A percentile compares a stretch with the other conserved stretches of the same genome.
phyloP scores from a whole-genome alignment of 2,888 invertebrate species.

The Andrena haemorrhoa region DNA sequence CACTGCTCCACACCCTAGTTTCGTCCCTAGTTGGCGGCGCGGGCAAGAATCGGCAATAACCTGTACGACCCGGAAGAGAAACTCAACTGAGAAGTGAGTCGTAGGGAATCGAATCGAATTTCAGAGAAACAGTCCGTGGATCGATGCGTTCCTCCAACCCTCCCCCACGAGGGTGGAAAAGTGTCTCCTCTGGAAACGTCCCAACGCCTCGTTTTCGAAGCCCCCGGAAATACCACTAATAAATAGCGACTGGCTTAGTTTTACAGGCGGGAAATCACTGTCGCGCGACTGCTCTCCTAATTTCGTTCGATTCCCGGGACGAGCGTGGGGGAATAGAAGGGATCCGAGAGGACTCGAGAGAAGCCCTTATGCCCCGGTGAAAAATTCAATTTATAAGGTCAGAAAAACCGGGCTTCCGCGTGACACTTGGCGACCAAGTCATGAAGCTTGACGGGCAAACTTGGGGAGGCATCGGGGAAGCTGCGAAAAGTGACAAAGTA shows the following conservation, averaged over 20 bases:
- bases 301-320: slow-evolving; percentile 44
- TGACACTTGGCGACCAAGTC: slow-evolving; percentile 66
- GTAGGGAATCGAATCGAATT: background rate
- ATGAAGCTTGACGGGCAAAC: slow-evolving; percentile 56
- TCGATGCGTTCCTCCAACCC: background rate
- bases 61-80: background rate
- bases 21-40: no score
- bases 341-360: background rate
- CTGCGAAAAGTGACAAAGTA: slow-evolving; percentile 53
- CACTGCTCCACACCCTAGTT: no score
- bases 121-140: background rate
- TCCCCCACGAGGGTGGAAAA: background rate
- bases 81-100: background rate
- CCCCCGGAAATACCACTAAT: no score
- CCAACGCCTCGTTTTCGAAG: background rate
- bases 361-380: slow-evolving; percentile 43
- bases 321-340: background rate
- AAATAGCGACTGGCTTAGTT: no score
- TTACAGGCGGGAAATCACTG: slow-evolving; percentile 1
- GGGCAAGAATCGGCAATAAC: slow-evolving; percentile 32
- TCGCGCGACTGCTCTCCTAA: slow-evolving; percentile 29
- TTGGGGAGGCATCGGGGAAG: background rate
- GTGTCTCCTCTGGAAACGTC: background rate
- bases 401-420: slow-evolving; percentile 71
- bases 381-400: slow-evolving; percentile 68